Evolutionary conservation across 1,140 invertebrate genomes (phyloP).

Genomic region (Trinorchestia longiramus): DNA sequence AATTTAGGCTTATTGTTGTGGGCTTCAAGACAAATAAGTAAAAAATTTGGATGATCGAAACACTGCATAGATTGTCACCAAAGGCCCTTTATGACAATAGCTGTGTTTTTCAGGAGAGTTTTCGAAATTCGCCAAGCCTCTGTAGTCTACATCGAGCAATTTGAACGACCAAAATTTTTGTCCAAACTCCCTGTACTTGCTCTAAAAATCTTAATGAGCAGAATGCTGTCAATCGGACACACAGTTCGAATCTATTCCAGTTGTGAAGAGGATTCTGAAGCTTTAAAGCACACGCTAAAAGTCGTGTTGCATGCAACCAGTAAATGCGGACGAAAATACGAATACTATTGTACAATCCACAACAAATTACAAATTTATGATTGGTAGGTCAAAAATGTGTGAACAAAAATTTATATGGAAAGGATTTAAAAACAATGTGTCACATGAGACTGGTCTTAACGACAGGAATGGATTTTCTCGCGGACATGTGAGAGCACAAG

Average conservation of each 20-base stretch:
- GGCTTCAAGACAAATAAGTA: not conserved
- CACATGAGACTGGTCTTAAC: not conserved
- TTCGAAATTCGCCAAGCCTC: not conserved
- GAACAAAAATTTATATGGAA: not conserved
- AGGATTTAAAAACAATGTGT: not conserved
- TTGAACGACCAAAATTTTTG: conserved; percentile 29
- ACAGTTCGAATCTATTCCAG: not conserved
- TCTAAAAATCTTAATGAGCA: conserved; percentile 24
- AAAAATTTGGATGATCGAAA: not conserved
- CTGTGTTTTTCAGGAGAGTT: not conserved
- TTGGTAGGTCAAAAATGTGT: not conserved
- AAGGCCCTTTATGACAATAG: not conserved
- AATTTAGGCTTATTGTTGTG: not conserved
- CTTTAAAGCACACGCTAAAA: not conserved
- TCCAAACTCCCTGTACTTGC: not conserved
- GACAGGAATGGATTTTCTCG: not conserved
- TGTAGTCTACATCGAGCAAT: conserved; percentile 1
- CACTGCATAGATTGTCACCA: not conserved
- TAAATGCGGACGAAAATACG: not conserved
- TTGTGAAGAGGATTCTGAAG: not conserved
- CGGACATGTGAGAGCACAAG: not conserved
- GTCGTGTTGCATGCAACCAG: too few relatives aligned
- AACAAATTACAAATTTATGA: not conserved
- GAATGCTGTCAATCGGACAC: conserved; percentile 35
- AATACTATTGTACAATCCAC: not conserved